Conservation (phyloP, 35 echinoderm and acorn worm genomes). For the Stichopus chloronotus region DNA sequence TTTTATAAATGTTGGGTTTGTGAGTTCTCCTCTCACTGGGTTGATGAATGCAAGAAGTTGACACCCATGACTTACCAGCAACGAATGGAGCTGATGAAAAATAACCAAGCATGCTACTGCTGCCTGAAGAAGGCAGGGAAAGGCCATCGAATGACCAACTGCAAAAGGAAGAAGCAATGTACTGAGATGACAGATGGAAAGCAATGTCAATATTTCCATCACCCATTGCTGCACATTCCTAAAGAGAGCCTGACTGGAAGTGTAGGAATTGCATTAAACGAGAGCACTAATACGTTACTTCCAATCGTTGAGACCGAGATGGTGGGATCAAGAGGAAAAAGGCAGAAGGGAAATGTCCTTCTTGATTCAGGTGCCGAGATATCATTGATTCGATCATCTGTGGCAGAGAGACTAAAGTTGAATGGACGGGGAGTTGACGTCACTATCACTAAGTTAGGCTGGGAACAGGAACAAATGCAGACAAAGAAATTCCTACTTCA, state of each 20-base stretch:
- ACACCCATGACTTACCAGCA: conserved; percentile 6
- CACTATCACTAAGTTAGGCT: conserved; percentile 77
- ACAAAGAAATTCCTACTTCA: conserved; percentile 64
- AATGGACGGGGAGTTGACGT: conserved; percentile 55
- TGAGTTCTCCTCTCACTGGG: too few relatives aligned
- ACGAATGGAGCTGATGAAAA: conserved; percentile 38
- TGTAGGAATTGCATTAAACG: conserved; percentile 12
- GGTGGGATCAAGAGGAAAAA: too few relatives aligned
- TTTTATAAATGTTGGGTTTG: too few relatives aligned
- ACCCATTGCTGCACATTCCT: conserved; percentile 30
- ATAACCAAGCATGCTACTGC: conserved; percentile 63
- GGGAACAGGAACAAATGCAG: conserved; percentile 72
- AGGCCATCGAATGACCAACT: conserved; percentile 38
- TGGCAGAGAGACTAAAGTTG: conserved; percentile 65
- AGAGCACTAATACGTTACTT: conserved; percentile 18
- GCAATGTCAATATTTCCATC: conserved; percentile 48
- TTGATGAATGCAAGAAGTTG: background rate
- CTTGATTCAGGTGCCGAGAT: conserved; percentile 55
- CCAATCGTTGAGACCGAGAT: conserved; percentile 42
- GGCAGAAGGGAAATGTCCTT: too few relatives aligned
- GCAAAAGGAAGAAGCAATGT: conserved; percentile 51
- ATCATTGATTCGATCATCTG: conserved; percentile 59
- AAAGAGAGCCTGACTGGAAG: conserved; percentile 10
- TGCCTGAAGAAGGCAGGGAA: conserved; percentile 70
- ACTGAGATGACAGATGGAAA: conserved; percentile 5